Conservation (phyloP, 2,888 invertebrate genomes). For the Thyatira batis region DNA sequence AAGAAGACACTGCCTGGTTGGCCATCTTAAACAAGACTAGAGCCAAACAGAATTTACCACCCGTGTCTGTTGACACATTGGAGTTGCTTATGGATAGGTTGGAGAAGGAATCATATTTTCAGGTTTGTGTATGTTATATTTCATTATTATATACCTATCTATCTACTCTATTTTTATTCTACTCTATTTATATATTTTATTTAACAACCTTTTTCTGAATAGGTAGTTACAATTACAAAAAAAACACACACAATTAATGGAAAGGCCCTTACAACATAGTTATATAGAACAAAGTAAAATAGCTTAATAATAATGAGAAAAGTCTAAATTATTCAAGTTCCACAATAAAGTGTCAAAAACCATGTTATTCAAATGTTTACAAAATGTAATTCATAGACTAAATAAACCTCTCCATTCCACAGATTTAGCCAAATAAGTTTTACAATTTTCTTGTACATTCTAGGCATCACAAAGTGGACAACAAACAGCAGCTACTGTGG, state of each 20-base stretch:
- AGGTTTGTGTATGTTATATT: constrained; percentile 70
- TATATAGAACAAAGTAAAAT: no score
- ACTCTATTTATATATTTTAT: no score
- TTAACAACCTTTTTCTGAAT: no score
- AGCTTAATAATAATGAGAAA: no score
- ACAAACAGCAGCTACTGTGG: constrained; percentile 89
- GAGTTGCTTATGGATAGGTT: constrained; percentile 98
- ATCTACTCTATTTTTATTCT: neutral
- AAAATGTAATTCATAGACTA: neutral
- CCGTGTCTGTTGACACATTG: constrained; percentile 93
- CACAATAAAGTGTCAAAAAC: neutral
- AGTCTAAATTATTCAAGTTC: no score
- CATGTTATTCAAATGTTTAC: neutral
- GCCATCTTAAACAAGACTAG: constrained; percentile 93
- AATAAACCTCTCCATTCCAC: no score
- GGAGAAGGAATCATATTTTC: constrained; percentile 98
- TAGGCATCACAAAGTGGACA: constrained; percentile 87
- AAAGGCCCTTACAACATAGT: no score
- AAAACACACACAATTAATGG: no score
- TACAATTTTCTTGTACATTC: neutral
- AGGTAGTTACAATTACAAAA: no score
- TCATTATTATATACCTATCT: neutral
- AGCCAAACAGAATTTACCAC: constrained; percentile 85
- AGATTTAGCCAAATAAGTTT: neutral
- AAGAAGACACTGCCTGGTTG: constrained; percentile 98